Evolutionary conservation across 2,888 invertebrate species (phyloP), one percentile per base, ranked within the genome.

Genomic region (Dascillus cervinus): DNA sequence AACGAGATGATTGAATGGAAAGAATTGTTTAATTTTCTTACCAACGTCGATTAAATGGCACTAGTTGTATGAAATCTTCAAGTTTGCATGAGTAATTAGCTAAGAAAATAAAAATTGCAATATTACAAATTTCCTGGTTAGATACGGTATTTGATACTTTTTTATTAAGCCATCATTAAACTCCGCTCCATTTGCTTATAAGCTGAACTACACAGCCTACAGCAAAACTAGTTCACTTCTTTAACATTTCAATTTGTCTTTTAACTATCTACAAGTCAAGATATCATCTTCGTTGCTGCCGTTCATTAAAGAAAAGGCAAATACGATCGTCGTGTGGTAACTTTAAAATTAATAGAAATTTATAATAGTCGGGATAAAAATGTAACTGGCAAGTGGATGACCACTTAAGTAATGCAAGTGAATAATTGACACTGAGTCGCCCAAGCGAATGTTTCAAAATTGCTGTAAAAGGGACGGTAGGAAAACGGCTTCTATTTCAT

Each of bases 361-460:
- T 44, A 44, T 49, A 48, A 51, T 43, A 36, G 39, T 29, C 34
- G 28, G 35, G 39, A 45, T 50, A 48, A 50, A 48, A 52, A 49
- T 50, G 41, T 46, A 42, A 46, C 39, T 48, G 44, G 46, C 47
- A 50, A 47, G 51, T 54, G 47, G 50, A 52, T 49, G 53, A 50
- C 53, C 55, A 51, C 53, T 55, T 55, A 56, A 52, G 50, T 53
- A 56, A 55, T 53, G 52, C 53, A 48, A 39, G 52, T 43, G 52
- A 42, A 53, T 55, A 55, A 53, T 53, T 55, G 56, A 52, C 52
- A 47, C 36, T 37, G 40, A 50, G 50, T 43, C 41, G 51, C 26
- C 42, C 51, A 50, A 30, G 23, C 22, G 32, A 32, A 29, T 34
- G 11, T 15, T n/a, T n/a, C n/a, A n/a, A n/a, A n/a, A n/a, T n/a